These are phyloP conservation scores for Diachasmimorpha longicaudata DNA, from an alignment of 1,140 invertebrate species.

Conservation along the genomic window DNA sequence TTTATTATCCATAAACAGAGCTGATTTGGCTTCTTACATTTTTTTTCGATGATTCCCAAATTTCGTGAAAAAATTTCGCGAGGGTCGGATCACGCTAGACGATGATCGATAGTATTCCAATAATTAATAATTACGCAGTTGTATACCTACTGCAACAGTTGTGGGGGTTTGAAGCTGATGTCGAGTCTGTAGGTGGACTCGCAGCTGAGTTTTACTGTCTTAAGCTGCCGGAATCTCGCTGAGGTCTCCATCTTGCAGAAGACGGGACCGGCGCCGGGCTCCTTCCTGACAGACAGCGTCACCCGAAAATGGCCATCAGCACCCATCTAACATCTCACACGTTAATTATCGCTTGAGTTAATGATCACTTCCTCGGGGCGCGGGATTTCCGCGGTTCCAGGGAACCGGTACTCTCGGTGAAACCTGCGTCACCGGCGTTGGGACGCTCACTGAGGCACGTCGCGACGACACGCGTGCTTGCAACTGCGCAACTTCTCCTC, in stretches of 20 bases:
- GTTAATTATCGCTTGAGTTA: slow-evolving; percentile 4
- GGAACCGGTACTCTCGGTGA: neutral
- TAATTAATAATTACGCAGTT: slow-evolving; percentile 20
- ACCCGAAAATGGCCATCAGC: slow-evolving; percentile 60
- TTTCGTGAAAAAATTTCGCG: too few relatives aligned
- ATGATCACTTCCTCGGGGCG: neutral
- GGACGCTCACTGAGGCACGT: slow-evolving; percentile 45
- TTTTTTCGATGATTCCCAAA: too few relatives aligned
- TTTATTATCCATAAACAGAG: too few relatives aligned
- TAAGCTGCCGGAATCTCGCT: slow-evolving; percentile 58
- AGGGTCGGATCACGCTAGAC: neutral
- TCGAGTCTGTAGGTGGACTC: slow-evolving; percentile 62
- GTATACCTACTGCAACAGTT: slow-evolving; percentile 61
- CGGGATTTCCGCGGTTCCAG: neutral
- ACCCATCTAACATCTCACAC: slow-evolving; percentile 44
- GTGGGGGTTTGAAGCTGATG: slow-evolving; percentile 65
- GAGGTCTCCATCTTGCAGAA: slow-evolving; percentile 65
- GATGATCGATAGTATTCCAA: neutral
- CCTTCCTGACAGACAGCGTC: slow-evolving; percentile 59
- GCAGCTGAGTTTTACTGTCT: slow-evolving; percentile 63
- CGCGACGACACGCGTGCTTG: neutral
- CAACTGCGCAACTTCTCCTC: slow-evolving; percentile 1
- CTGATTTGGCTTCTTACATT: too few relatives aligned
- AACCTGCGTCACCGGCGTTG: slow-evolving; percentile 38
- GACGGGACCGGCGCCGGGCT: slow-evolving; percentile 58